These are phyloP conservation scores for Julus scanicus DNA, from an alignment of 2,888 invertebrate genomes.

Conservation along the genomic window DNA sequence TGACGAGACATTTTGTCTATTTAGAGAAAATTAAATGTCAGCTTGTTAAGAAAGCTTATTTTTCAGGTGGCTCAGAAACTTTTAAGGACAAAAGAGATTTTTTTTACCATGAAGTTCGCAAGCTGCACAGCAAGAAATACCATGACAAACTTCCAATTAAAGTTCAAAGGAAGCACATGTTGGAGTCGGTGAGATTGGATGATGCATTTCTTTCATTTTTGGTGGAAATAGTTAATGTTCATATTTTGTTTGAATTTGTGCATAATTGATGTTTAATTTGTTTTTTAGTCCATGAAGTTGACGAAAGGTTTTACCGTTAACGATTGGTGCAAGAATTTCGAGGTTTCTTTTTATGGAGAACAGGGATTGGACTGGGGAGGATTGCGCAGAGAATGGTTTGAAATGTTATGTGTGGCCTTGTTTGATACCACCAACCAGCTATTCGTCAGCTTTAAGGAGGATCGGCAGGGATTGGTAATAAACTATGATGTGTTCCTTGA, in stretches of 20 bases:
- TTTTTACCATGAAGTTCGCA: slow-evolving; percentile 84
- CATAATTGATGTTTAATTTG: not conserved
- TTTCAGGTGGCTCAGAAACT: slow-evolving; percentile 84
- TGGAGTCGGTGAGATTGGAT: slow-evolving; percentile 76
- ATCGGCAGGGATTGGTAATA: slow-evolving; percentile 80
- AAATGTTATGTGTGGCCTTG: slow-evolving; percentile 84
- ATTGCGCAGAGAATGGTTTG: slow-evolving; percentile 93
- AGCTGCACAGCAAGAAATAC: slow-evolving; percentile 86
- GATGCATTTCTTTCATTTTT: not conserved
- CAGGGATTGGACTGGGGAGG: slow-evolving; percentile 97
- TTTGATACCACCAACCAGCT: slow-evolving; percentile 85
- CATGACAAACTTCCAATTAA: slow-evolving; percentile 87
- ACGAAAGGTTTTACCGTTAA: slow-evolving; percentile 85
- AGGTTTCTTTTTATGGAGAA: slow-evolving; percentile 92
- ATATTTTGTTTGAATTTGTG: no score
- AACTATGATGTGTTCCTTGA: no score
- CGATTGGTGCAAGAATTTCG: slow-evolving; percentile 95
- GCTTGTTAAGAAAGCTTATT: not conserved
- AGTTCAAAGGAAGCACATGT: slow-evolving; percentile 81
- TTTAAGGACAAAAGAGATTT: slow-evolving; percentile 81
- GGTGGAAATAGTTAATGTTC: not conserved
- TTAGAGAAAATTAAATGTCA: no score
- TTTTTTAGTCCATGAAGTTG: slow-evolving; percentile 78
- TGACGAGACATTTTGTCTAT: no score
- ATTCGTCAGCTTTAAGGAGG: slow-evolving; percentile 86